Conservation (phyloP, 2,888 invertebrate species). For the Pherbina coryleti region DNA sequence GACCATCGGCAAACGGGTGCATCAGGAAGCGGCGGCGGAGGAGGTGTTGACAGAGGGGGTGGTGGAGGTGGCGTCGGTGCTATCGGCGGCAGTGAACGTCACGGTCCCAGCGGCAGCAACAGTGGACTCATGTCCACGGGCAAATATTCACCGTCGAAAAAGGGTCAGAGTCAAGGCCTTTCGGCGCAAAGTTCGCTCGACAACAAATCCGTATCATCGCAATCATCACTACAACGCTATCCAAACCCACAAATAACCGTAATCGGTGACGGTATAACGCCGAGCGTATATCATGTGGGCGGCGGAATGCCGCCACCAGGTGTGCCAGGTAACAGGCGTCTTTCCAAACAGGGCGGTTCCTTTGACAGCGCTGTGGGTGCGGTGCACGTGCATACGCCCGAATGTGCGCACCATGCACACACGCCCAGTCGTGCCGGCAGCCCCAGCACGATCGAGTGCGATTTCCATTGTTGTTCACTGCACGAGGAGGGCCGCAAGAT, state of each 20-base stretch:
- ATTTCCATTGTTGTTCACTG: constrained; percentile 94
- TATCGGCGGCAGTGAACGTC: constrained; percentile 60
- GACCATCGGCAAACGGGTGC: constrained; percentile 83
- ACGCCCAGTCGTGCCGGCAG: constrained; percentile 78
- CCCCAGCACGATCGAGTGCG: constrained; percentile 83
- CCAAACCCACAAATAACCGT: constrained; percentile 90
- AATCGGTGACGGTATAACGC: constrained; percentile 91
- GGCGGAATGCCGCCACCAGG: constrained; percentile 58
- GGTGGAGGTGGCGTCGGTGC: constrained; percentile 67
- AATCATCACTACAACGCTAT: constrained; percentile 70
- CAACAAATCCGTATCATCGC: constrained; percentile 71
- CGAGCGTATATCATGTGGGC: constrained; percentile 70
- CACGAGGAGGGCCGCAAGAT: constrained; percentile 94
- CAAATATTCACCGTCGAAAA: constrained; percentile 70
- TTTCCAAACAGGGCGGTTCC: constrained; percentile 76
- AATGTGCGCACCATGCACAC: constrained; percentile 80
- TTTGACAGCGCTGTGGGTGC: constrained; percentile 77
- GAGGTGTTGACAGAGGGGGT: constrained; percentile 70
- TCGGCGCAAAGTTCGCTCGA: constrained; percentile 77
- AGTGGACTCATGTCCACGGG: constrained; percentile 66
- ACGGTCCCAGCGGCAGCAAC: constrained; percentile 60
- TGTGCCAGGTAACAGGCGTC: constrained; percentile 65
- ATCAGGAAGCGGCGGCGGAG: constrained; percentile 69
- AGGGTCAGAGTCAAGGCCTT: constrained; percentile 62
- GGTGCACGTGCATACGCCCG: constrained; percentile 86